Percentiles rank a stretch among this genome's conserved stretches.
phyloP scores from a whole-genome alignment of 2,797 vertebrate genomes.

The Gallinago solitaria region DNA sequence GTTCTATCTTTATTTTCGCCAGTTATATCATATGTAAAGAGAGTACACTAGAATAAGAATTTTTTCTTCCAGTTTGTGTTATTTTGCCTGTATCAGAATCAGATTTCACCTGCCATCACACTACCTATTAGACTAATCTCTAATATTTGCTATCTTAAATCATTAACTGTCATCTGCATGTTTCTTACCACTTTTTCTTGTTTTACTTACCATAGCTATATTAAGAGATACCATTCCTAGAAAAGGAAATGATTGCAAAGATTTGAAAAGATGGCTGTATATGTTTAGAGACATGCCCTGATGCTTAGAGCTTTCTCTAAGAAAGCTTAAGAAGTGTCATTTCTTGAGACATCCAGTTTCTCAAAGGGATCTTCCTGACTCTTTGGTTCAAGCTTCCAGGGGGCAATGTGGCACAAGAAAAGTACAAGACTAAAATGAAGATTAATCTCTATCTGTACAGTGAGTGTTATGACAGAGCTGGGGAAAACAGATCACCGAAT shows the following conservation, averaged over 20 bases:
- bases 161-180: neutral
- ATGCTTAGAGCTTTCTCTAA: neutral
- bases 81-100: neutral
- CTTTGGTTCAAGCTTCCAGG: neutral
- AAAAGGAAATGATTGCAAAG: neutral
- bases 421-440: neutral
- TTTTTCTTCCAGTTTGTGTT: neutral
- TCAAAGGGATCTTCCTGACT: neutral
- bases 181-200: neutral
- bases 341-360: neutral
- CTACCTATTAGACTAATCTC: neutral
- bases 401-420: neutral
- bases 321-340: neutral
- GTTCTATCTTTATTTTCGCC: neutral
- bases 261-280: neutral
- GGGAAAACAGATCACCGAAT: neutral
- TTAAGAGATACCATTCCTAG: neutral
- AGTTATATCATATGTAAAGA: neutral
- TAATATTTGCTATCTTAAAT: neutral
- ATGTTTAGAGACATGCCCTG: neutral
- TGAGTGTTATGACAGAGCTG: neutral
- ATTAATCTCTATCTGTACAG: neutral
- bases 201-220: neutral
- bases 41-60: neutral
- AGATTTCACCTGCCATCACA: neutral